These are phyloP conservation scores for Channa striata DNA, from an alignment of 2,797 vertebrate species.

Conservation along the genomic window DNA sequence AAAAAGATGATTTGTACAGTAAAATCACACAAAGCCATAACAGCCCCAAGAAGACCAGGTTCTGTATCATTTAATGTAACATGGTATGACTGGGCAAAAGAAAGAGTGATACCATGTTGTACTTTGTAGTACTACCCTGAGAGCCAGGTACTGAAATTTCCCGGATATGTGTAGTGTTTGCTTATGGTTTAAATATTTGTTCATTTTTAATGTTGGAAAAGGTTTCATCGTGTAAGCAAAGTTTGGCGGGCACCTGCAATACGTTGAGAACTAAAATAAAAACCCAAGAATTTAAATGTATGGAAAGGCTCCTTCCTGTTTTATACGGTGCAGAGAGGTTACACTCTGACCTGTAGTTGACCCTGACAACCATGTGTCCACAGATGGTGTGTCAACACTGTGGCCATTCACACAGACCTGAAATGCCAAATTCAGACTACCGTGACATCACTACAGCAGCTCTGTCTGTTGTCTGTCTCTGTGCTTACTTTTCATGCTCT, in stretches of 20 bases:
- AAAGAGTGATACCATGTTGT: no score
- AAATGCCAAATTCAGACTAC: slow-evolving; percentile 71
- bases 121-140: background rate
- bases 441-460: slow-evolving; percentile 58
- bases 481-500: slow-evolving; percentile 51
- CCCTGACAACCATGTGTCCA: slow-evolving; percentile 72
- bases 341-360: slow-evolving; percentile 61
- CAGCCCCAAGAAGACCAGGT: background rate
- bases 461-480: slow-evolving; percentile 50
- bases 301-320: background rate
- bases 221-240: background rate
- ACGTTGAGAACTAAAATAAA: slow-evolving; percentile 1
- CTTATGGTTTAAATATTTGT: background rate
- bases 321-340: slow-evolving; percentile 25
- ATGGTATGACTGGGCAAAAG: background rate
- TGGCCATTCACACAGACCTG: slow-evolving; percentile 74
- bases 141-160: background rate
- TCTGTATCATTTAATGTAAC: background rate
- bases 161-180: background rate
- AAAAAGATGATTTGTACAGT: slow-evolving; percentile 16
- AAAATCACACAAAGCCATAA: slow-evolving; percentile 11
- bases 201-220: background rate
- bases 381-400: slow-evolving; percentile 72
- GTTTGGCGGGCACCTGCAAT: background rate
- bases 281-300: background rate